Percentiles rank a stretch among this genome's conserved stretches.
Conservation (phyloP, 2,113 vertebrate species). For the Dasyprocta punctata region DNA sequence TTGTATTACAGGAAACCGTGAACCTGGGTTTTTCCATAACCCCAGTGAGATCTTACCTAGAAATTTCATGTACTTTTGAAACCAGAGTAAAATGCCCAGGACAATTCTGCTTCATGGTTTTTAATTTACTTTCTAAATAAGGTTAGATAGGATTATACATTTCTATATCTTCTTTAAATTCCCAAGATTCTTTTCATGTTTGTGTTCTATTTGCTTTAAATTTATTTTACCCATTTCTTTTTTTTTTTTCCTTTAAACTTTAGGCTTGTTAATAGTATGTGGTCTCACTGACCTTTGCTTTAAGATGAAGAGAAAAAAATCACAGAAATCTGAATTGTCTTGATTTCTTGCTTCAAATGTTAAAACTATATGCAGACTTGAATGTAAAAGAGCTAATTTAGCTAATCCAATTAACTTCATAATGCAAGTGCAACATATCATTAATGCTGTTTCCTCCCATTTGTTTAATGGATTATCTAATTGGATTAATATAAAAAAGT, state of each 20-base stretch:
- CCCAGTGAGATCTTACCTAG: neutral
- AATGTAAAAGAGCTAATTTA: slow-evolving; percentile 66
- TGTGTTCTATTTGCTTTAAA: neutral
- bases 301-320: neutral
- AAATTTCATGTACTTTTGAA: neutral
- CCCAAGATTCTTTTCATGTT: neutral
- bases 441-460: slow-evolving; percentile 54
- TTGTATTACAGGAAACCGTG: neutral
- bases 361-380: slow-evolving; percentile 49
- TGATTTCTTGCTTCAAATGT: slow-evolving; percentile 42
- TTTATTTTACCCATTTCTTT: neutral
- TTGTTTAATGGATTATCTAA: slow-evolving; percentile 71
- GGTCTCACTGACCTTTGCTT: neutral
- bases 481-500: slow-evolving; percentile 56
- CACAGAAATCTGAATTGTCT: neutral
- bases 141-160: neutral
- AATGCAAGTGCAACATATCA: slow-evolving; percentile 50
- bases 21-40: neutral
- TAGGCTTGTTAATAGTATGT: neutral
- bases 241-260: neutral
- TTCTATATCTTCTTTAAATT: neutral
- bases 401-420: slow-evolving; percentile 69
- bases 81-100: neutral
- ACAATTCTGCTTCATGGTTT: neutral
- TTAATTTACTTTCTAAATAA: neutral